Evolutionary conservation across 2,113 vertebrate genomes (phyloP).

Genomic region (Epinephelus fuscoguttatus): DNA sequence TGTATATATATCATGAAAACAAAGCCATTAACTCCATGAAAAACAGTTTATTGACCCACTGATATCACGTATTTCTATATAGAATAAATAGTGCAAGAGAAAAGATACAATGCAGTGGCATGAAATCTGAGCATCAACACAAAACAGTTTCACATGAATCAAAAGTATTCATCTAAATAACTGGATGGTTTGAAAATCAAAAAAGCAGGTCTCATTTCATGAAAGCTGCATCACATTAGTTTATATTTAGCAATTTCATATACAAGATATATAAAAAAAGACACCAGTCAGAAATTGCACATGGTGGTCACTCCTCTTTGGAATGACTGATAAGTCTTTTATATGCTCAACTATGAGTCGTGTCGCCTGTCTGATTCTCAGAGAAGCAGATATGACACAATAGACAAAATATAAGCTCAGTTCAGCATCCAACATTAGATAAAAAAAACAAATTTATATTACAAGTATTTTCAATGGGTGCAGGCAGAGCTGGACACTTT

Average conservation of each 20-base stretch:
- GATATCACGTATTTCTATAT: constrained; percentile 57
- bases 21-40: constrained; percentile 2
- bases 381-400: constrained; percentile 62
- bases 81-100: constrained; percentile 76
- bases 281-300: constrained; percentile 68
- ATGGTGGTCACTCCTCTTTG: constrained; percentile 59
- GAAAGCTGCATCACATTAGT: constrained; percentile 45
- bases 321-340: constrained; percentile 52
- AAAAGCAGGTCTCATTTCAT: constrained; percentile 12
- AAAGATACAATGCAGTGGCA: constrained; percentile 49
- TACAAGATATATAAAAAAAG: constrained; percentile 47
- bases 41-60: constrained; percentile 76
- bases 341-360: constrained; percentile 16
- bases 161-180: constrained; percentile 32
- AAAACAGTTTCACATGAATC: constrained; percentile 33
- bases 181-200: constrained; percentile 31
- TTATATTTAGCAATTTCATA: constrained; percentile 26
- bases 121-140: constrained; percentile 48
- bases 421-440: constrained; percentile 10
- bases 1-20: not conserved
- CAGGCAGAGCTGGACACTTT: constrained; percentile 13
- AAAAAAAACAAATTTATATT: not conserved
- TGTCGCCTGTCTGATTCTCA: constrained; percentile 31
- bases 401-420: constrained; percentile 39
- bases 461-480: constrained; percentile 21